Evolutionary conservation across 64 coral and sea anemone genomes (phyloP), one percentile per base, ranked within the genome.

Genomic region (Catalaphyllia jardinei): DNA sequence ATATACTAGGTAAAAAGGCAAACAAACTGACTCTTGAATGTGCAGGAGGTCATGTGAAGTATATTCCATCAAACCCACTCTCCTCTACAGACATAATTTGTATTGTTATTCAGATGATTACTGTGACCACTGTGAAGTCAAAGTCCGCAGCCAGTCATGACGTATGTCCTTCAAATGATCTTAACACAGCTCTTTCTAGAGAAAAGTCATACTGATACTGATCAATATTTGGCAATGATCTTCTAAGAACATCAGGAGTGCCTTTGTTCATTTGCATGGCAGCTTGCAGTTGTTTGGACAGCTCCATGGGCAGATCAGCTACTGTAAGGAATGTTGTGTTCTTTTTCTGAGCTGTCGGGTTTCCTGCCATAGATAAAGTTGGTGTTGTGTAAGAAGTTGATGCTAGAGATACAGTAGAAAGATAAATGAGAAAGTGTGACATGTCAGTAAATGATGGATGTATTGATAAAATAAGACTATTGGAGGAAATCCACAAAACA

Each of bases 171-270:
- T 86, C 72, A 72, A 75, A 29, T 0, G 80, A 52, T 9, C 33
- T 64, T 14, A 95, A 4, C 31, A 95, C 86, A 60, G 79, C 77
- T 72, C 79, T 96, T 33, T 96, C 94, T 64, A 96, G 64, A 52
- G 84, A 75, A 88, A 96, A 96, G 54, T 96, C 90, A 79, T 92
- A 96, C 1, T 79, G 15, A 61, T 77, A 96, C 15, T 92, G 79
- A 60, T 83, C 90, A 80, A 92, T 60, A 54, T 89, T 79, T 73
- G 81, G 80, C 29, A 49, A 27, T 24, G 61, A 55, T 76, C 33
- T 81, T 38, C 22, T 22, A 4, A 80, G 24, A 6, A 52, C 24
- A 33, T 88, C 72, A 60, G 46, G 24, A 29, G 30, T n/a, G 60
- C 67, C 31, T 75, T 87, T 6, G 76, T 83, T 76, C 19, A 89